Conservation (phyloP, 2,888 invertebrate species). For the Gymnosoma rotundatum region DNA sequence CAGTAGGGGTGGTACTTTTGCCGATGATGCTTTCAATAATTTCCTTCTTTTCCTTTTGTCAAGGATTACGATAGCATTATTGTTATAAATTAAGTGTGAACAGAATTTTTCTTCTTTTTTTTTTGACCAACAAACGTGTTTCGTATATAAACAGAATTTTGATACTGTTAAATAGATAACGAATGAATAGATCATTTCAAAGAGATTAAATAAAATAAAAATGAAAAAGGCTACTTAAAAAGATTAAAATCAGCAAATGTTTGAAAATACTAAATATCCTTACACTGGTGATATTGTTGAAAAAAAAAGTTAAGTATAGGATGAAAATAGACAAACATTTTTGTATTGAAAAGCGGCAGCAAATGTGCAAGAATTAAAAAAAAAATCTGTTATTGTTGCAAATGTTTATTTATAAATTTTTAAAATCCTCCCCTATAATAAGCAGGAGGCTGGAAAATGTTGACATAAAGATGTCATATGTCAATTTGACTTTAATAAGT, state of each 20-base stretch:
- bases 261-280: constrained; percentile 58
- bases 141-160: constrained; percentile 57
- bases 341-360: constrained; percentile 29
- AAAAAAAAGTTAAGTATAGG: constrained; percentile 52
- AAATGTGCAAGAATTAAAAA: constrained; percentile 33
- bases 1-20: constrained; percentile 42
- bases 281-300: background rate
- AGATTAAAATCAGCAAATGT: constrained; percentile 73
- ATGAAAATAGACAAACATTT: constrained; percentile 1
- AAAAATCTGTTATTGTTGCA: constrained; percentile 43
- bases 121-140: constrained; percentile 56
- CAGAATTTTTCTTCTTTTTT: constrained; percentile 68
- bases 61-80: constrained; percentile 78
- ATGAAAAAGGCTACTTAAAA: constrained; percentile 72
- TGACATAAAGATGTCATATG: constrained; percentile 79
- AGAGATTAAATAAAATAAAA: constrained; percentile 38
- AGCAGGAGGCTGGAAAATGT: constrained; percentile 54
- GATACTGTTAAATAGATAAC: constrained; percentile 60
- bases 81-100: constrained; percentile 80
- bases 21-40: constrained; percentile 45
- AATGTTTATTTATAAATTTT: constrained; percentile 27
- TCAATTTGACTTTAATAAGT: constrained; percentile 73
- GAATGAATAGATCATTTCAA: constrained; percentile 32
- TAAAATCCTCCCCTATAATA: constrained; percentile 29
- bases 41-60: constrained; percentile 69